Conservation (phyloP, 2,888 invertebrate species). For the Ectemnius continuus region DNA sequence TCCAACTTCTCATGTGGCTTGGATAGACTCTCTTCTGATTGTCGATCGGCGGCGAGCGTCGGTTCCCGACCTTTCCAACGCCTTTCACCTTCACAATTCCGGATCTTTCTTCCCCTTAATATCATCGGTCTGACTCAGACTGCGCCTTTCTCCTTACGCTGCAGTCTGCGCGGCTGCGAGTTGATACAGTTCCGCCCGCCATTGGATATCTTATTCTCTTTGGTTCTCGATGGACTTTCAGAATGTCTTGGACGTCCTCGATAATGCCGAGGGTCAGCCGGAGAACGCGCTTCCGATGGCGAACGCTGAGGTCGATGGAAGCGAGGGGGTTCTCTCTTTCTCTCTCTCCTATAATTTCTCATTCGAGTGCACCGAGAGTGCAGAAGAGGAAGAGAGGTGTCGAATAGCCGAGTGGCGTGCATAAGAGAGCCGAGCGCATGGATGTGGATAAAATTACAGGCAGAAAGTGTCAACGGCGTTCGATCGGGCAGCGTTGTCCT, state of each 20-base stretch:
- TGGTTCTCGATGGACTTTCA: no score
- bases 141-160: no score
- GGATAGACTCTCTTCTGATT: conserved; percentile 18
- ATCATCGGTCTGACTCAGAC: neutral
- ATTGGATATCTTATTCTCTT: no score
- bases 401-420: conserved; percentile 52
- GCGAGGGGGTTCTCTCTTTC: conserved; percentile 26
- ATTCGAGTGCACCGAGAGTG: conserved; percentile 55
- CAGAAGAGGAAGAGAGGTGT: conserved; percentile 27
- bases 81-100: conserved; percentile 56
- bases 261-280: conserved; percentile 50
- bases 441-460: conserved; percentile 61
- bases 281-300: no score
- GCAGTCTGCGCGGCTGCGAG: no score
- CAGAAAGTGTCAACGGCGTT: conserved; percentile 63
- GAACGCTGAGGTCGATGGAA: neutral
- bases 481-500: conserved; percentile 59
- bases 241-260: neutral
- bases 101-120: conserved; percentile 48
- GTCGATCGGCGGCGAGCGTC: conserved; percentile 59
- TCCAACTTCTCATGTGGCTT: no score
- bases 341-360: conserved; percentile 57
- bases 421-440: conserved; percentile 50
- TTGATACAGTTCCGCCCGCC: no score
- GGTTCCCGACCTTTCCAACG: conserved; percentile 74